Evolutionary conservation across 1,140 invertebrate species (phyloP).

Genomic region (Leptinotarsa texana): DNA sequence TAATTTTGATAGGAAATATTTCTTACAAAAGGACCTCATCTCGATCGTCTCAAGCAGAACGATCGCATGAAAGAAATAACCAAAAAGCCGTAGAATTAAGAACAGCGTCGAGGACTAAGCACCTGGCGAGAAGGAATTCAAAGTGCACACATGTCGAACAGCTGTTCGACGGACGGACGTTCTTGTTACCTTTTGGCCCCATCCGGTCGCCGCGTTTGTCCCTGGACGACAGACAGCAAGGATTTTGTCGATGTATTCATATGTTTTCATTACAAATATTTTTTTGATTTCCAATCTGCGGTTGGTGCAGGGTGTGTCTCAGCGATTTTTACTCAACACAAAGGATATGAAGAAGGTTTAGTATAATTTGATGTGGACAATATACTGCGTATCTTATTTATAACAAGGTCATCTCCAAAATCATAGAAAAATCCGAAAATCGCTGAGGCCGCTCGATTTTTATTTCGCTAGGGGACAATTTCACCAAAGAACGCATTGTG

Average conservation of each 20-base stretch:
- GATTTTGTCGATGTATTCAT: constrained; percentile 9
- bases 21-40: not conserved
- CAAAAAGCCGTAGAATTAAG: constrained; percentile 15
- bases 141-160: constrained; percentile 39
- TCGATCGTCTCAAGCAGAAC: no score
- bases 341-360: no score
- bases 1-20: not conserved
- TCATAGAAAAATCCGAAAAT: no score
- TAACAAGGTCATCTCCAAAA: no score
- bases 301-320: not conserved
- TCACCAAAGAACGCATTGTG: no score
- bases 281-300: not conserved
- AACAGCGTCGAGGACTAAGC: constrained; percentile 7
- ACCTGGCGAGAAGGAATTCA: constrained; percentile 42
- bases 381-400: no score
- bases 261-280: no score
- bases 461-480: no score
- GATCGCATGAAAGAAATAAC: not conserved
- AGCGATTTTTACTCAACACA: not conserved
- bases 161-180: constrained; percentile 36
- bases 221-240: not conserved
- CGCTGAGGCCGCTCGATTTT: no score
- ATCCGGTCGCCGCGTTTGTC: constrained; percentile 22
- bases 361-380: no score
- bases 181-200: constrained; percentile 31